Percentiles rank a stretch among this genome's conserved stretches.
Conservation (phyloP, 2,113 vertebrate species). For the Cebidichthys violaceus region DNA sequence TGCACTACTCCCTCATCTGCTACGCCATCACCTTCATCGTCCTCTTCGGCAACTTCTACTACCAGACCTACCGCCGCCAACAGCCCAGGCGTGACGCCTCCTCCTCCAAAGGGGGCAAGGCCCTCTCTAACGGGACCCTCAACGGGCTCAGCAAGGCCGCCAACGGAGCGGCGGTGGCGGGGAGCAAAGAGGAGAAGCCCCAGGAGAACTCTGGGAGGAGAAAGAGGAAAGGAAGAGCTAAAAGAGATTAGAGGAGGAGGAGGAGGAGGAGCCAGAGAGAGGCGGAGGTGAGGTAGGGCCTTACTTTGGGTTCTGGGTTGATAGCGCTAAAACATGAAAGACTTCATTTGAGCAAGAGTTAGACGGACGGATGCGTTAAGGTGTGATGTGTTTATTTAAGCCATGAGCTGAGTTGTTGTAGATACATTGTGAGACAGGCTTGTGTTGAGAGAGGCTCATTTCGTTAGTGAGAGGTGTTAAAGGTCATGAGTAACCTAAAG, state of each 20-base stretch:
- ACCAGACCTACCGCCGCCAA: slow-evolving; percentile 96
- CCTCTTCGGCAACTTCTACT: slow-evolving; percentile 98
- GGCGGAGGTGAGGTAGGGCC: slow-evolving; percentile 53
- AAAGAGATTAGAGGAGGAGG: slow-evolving; percentile 90
- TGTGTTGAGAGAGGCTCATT: slow-evolving; percentile 50
- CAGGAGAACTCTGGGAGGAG: slow-evolving; percentile 88
- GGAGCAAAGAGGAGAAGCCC: slow-evolving; percentile 89
- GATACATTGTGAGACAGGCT: slow-evolving; percentile 50
- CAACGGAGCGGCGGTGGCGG: slow-evolving; percentile 82
- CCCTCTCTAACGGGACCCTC: slow-evolving; percentile 86
- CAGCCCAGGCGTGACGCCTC: slow-evolving; percentile 86
- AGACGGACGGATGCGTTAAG: slow-evolving; percentile 51
- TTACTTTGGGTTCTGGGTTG: slow-evolving; percentile 52
- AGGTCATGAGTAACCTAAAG: slow-evolving; percentile 52
- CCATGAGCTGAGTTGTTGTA: slow-evolving; percentile 67
- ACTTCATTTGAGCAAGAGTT: slow-evolving; percentile 54
- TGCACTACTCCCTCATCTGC: slow-evolving; percentile 98
- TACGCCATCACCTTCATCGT: slow-evolving; percentile 97
- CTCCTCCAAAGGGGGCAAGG: slow-evolving; percentile 86
- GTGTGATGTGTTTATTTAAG: slow-evolving; percentile 67
- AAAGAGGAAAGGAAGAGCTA: slow-evolving; percentile 94
- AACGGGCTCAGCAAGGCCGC: slow-evolving; percentile 90
- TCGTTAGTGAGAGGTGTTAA: slow-evolving; percentile 47
- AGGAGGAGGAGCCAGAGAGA: slow-evolving; percentile 64
- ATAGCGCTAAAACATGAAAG: slow-evolving; percentile 57